Base-by-base conservation (phyloP, 2,888 invertebrate genomes). In the Erannis defoliaria region DNA sequence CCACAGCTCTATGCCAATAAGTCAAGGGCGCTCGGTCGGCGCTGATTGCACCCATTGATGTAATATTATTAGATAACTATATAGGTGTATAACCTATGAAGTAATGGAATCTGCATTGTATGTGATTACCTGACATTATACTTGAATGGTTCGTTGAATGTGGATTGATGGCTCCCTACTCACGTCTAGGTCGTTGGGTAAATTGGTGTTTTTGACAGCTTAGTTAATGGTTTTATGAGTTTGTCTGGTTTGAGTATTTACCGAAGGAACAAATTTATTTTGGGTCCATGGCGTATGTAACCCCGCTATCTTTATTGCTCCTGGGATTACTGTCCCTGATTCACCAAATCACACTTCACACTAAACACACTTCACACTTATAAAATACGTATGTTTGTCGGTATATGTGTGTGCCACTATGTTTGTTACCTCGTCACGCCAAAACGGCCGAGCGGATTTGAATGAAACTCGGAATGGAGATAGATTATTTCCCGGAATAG, bases 71-170 rank as follows among this genome's bases (percentile, higher is more conserved):
- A 62, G 26, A 56, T 62, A 56, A 53, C 40, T 29, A 42, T 16
- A 38, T 18, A 48, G 18, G 42, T 31, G 10, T 37, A 35, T 50
- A 38, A 49, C 38, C 38, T 49, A 54, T 60, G 45, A 46, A 31
- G 60, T 54, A 60, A 60, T 49, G 35, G 26, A 59, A 8, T 23
- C 12, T 35, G 23, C 18, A 53, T 62, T 62, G 62, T 62, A 31
- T 33, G n/a, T 38, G 43, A 40, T 53, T 55, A 19, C 19, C n/a
- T 53, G 56, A 53, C 56, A 62, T 62, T 57, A 26, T n/a, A 14
- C 23, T 21, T 62, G 40, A 62, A 57, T 62, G 56, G 29, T 29
- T 62, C 51, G 62, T 62, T 62, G 57, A 9, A 62, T 42, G 9
- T 56, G 16, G 56, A 56, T 62, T 48, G 56, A 57, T 62, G 16